These are phyloP conservation scores for Aurelia coerulea DNA, from an alignment of 30 jellyfish, hydroid and myxozoan species.

Conservation along the genomic window DNA sequence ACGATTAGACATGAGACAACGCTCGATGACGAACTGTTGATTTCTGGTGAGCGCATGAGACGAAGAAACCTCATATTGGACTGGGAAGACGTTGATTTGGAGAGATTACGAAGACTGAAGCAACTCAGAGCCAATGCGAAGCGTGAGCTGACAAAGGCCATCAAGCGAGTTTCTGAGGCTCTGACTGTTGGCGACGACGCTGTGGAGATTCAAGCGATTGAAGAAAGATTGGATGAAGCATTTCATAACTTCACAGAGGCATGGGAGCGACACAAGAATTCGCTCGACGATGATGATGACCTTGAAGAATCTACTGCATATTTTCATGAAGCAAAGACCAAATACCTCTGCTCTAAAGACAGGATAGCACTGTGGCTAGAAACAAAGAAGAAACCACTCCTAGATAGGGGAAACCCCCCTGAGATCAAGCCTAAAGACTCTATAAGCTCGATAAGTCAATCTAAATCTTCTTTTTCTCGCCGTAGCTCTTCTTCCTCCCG, in stretches of 20 bases:
- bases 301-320: not conserved
- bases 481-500: not conserved
- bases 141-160: conserved; percentile 7
- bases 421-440: conserved; percentile 7
- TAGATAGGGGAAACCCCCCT: not conserved
- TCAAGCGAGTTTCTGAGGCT: not conserved
- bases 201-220: too few relatives aligned
- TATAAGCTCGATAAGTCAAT: not conserved
- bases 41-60: not conserved
- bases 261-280: not conserved
- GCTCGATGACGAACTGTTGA: not conserved
- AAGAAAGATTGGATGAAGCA: too few relatives aligned
- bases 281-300: conserved; percentile 12
- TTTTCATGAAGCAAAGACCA: conserved; percentile 1
- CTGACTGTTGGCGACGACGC: too few relatives aligned
- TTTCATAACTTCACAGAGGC: not conserved
- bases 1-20: not conserved
- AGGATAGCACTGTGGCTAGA: not conserved
- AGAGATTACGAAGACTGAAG: not conserved
- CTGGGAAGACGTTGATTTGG: not conserved
- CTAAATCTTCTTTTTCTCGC: conserved; percentile 5
- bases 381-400: not conserved
- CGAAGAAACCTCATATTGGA: not conserved
- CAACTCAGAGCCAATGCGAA: conserved; percentile 11
- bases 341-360: not conserved